Conservation (phyloP, 2,113 vertebrate species). For the Brevimyrus niger region DNA sequence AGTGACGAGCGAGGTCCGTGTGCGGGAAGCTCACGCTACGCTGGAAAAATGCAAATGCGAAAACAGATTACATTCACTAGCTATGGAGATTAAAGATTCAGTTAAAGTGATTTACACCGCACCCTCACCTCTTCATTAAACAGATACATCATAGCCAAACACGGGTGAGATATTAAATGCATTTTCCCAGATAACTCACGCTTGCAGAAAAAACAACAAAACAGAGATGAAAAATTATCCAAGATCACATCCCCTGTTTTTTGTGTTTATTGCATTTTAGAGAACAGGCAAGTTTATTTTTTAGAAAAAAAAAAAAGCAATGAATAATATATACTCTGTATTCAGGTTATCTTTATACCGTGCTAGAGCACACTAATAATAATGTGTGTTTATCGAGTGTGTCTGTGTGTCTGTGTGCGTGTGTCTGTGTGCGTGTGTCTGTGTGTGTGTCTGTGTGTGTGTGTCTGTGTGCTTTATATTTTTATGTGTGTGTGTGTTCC, state of each 20-base stretch:
- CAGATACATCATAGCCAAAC: background rate
- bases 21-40: background rate
- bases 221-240: conserved; percentile 13
- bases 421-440: background rate
- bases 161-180: background rate
- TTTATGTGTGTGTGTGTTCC: background rate
- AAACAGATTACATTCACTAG: background rate
- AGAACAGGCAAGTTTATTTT: background rate
- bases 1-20: background rate
- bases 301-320: background rate
- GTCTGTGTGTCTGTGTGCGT: background rate
- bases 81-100: background rate
- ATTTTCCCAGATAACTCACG: background rate
- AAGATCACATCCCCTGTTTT: background rate
- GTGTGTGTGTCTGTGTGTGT: background rate
- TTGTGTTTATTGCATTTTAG: background rate
- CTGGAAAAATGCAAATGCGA: background rate
- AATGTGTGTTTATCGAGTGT: too few species aligned
- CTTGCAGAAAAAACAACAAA: conserved; percentile 5
- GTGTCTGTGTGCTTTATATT: too few species aligned
- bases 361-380: background rate
- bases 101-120: background rate
- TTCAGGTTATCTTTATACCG: background rate
- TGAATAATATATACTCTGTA: background rate
- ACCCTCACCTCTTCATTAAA: background rate